Evolutionary conservation across 2,113 vertebrate species (phyloP).

Genomic region (Aegypius monachus): DNA sequence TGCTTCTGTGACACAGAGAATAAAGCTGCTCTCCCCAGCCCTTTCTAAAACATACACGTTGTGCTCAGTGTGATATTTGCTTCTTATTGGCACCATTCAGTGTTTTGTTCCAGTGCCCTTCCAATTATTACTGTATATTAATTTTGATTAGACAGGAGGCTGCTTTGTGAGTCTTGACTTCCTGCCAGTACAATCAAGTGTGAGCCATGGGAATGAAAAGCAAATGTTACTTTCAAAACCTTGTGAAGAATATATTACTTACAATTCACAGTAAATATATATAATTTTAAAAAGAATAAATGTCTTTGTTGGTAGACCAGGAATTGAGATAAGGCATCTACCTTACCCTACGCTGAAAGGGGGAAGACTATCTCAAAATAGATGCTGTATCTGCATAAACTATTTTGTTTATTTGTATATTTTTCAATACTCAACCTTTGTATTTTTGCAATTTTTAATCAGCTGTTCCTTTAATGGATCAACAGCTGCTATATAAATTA

Average conservation of each 20-base stretch:
- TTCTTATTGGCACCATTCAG: slow-evolving; percentile 49
- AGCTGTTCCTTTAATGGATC: not conserved
- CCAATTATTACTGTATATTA: slow-evolving; percentile 73
- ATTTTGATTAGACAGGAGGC: slow-evolving; percentile 76
- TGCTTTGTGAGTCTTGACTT: slow-evolving; percentile 71
- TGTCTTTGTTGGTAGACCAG: not conserved
- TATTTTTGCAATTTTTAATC: not conserved
- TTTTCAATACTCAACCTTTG: not conserved
- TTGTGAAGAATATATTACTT: slow-evolving; percentile 49
- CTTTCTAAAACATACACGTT: not conserved
- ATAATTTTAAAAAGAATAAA: not conserved
- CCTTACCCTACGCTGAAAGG: not conserved
- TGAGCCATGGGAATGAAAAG: slow-evolving; percentile 65
- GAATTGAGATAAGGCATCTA: not conserved
- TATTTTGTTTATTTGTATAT: not conserved
- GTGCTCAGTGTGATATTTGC: slow-evolving; percentile 35
- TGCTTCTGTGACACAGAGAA: not conserved
- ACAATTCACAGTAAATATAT: slow-evolving; percentile 28
- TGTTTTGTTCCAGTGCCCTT: slow-evolving; percentile 56
- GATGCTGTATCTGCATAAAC: not conserved
- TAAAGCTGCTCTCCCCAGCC: not conserved
- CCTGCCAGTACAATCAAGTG: slow-evolving; percentile 71
- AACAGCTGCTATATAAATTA: not conserved
- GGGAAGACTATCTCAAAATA: not conserved
- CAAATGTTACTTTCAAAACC: slow-evolving; percentile 70